phyloP scores from a whole-genome alignment of 2,888 invertebrate species.

The Agonopterix subpropinquella region DNA sequence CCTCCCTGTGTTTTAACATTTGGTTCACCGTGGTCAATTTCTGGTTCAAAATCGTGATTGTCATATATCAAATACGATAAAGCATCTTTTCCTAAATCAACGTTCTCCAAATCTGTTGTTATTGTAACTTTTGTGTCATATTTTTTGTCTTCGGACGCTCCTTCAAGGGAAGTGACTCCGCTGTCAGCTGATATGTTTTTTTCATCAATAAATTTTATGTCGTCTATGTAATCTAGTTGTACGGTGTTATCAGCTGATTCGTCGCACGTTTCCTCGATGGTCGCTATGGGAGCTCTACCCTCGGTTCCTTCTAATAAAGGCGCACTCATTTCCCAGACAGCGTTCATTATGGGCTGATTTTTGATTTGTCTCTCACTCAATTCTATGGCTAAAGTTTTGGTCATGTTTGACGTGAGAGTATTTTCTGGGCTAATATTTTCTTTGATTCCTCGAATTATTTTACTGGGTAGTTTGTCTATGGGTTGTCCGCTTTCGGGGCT shows the following conservation, averaged over 20 bases:
- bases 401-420: slow-evolving; percentile 64
- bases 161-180: slow-evolving; percentile 21
- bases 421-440: slow-evolving; percentile 80
- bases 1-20: slow-evolving; percentile 22
- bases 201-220: slow-evolving; percentile 37
- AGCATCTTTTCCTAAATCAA: slow-evolving; percentile 64
- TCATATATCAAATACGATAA: slow-evolving; percentile 57
- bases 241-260: slow-evolving; percentile 38
- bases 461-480: slow-evolving; percentile 69
- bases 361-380: slow-evolving; percentile 43
- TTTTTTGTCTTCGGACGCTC: slow-evolving; percentile 12
- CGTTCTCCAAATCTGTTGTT: slow-evolving; percentile 28
- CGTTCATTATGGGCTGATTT: slow-evolving; percentile 30
- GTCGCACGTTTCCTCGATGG: slow-evolving; percentile 57
- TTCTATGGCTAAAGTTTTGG: slow-evolving; percentile 53
- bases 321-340: slow-evolving; percentile 33
- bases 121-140: slow-evolving; percentile 11
- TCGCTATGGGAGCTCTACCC: slow-evolving; percentile 59
- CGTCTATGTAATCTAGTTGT: slow-evolving; percentile 47
- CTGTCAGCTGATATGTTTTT: slow-evolving; percentile 21
- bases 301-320: slow-evolving; percentile 30
- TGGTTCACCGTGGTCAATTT: slow-evolving; percentile 16
- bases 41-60: slow-evolving; percentile 37
- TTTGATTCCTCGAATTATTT: slow-evolving; percentile 76
- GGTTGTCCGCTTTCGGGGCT: slow-evolving; percentile 58